Base-by-base conservation (phyloP, 23 tunicate genomes). In the Trididemnum clinides region DNA sequence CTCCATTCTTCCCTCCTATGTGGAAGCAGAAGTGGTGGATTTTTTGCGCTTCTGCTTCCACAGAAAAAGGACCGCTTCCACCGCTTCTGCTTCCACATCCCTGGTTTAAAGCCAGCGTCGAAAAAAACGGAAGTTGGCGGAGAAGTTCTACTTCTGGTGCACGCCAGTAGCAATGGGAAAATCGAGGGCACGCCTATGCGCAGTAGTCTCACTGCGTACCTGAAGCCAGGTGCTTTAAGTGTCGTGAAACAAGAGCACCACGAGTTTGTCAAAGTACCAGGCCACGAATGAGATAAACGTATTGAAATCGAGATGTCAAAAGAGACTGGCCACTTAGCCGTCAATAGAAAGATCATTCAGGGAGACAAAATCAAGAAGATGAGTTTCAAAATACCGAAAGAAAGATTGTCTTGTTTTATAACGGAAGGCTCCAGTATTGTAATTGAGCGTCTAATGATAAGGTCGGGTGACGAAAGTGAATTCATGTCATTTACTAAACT, bases 361-460 rank as follows among this genome's bases (percentile, higher is more conserved):
- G 90, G 89, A 23, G 77, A 71, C 1, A 77, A 66, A 54, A 57
- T 88, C n/a, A 38, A 44, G 51, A 82, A 78, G 57, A 20, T 86
- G 1, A 27, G 73, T 4, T 64, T 77, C 33, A 39, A 71, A 64
- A 57, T 94, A 10, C 29, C 72, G 18, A 78, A 75, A 25, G 83
- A 82, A 36, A 71, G 85, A 0, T 31, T 66, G 0, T 58, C 15
- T 0, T 91, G 97, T 33, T 76, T 94, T 34, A 73, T 89, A 3
- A 94, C 94, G 1, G 98, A 94, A 82, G 98, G 90, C 27, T 50
- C 83, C 33, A 94, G 77, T 33, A 21, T 94, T 6, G 58, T 89
- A 0, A 63, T 94, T 0, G 87, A 89, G 38, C 71, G 98, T 3
- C 59, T 94, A 34, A 26, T 94, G 84, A 89, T 87, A 4, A 74